These are phyloP conservation scores for Anser cygnoides DNA, from an alignment of 2,113 vertebrate genomes.

Conservation along the genomic window DNA sequence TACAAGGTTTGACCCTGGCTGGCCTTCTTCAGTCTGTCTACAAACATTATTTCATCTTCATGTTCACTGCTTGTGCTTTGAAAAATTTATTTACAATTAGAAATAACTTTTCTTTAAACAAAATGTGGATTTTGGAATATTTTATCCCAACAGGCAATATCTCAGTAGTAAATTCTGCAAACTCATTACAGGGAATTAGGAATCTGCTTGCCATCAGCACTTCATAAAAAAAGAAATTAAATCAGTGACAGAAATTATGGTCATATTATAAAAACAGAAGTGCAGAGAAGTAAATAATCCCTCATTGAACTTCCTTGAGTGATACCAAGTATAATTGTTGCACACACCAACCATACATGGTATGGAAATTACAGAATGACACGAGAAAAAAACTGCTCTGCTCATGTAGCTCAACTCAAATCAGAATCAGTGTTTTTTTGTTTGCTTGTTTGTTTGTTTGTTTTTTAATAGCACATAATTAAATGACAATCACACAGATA, in stretches of 20 bases:
- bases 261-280: not conserved
- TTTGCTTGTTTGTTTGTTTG: not conserved
- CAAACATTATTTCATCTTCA: not conserved
- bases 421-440: not conserved
- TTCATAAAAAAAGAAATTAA: not conserved
- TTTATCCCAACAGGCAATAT: not conserved
- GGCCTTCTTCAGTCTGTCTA: not conserved
- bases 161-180: not conserved
- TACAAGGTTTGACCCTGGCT: not conserved
- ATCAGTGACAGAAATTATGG: not conserved
- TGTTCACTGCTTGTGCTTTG: not conserved
- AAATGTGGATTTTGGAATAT: not conserved
- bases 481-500: not conserved
- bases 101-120: not conserved
- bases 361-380: not conserved
- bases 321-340: not conserved
- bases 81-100: not conserved
- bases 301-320: not conserved
- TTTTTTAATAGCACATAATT: not conserved
- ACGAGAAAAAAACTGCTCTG: not conserved
- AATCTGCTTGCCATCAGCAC: not conserved
- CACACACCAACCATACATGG: not conserved
- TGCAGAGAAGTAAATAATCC: not conserved
- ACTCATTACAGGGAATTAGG: not conserved
- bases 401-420: not conserved